phyloP scores from a whole-genome alignment of 2,888 invertebrate species.

The Tetropium fuscum region DNA sequence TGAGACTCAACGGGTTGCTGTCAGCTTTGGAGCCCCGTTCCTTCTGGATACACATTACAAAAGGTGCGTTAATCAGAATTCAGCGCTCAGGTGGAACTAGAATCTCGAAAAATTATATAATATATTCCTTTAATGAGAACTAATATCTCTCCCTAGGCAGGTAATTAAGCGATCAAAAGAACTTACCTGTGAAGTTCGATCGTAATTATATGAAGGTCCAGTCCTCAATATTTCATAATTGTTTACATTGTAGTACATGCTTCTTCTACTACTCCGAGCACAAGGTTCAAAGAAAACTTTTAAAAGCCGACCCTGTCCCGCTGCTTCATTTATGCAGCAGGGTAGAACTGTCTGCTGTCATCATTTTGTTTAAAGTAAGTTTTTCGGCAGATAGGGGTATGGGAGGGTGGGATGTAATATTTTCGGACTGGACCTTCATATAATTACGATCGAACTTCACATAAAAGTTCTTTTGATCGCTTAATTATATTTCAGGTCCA shows the following conservation, averaged over 20 bases:
- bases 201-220: not conserved
- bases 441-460: conserved; percentile 37
- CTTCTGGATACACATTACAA: conserved; percentile 74
- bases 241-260: conserved; percentile 24
- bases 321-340: not conserved
- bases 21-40: conserved; percentile 73
- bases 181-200: conserved; percentile 1
- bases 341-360: not conserved
- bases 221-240: conserved; percentile 18
- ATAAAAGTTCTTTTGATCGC: conserved; percentile 37
- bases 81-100: too few species aligned
- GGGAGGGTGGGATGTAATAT: conserved; percentile 22
- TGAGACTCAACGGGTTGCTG: conserved; percentile 70
- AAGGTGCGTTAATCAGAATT: too few species aligned
- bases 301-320: not conserved
- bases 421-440: conserved; percentile 34
- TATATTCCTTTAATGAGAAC: too few species aligned
- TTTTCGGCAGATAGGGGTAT: not conserved
- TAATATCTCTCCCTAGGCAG: too few species aligned
- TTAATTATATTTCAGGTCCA: conserved; percentile 35
- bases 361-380: not conserved
- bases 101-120: too few species aligned
- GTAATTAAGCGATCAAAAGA: not conserved
- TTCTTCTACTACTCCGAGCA: conserved; percentile 2
- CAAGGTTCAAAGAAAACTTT: conserved; percentile 1